phyloP scores from a whole-genome alignment of 1,140 invertebrate genomes.

The Aporrectodea caliginosa region DNA sequence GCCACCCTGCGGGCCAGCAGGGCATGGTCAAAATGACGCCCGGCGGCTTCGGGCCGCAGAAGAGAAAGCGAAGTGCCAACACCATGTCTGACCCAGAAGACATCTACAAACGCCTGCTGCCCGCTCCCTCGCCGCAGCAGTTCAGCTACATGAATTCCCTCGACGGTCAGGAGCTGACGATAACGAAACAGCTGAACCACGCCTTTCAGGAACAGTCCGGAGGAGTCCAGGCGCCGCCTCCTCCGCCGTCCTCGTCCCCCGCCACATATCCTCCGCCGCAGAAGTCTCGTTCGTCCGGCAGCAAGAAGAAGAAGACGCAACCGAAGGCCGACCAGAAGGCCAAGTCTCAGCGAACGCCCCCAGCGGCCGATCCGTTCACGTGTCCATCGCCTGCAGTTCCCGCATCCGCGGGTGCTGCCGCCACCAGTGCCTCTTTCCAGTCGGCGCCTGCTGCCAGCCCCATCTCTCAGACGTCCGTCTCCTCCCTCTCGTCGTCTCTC shows the following conservation, averaged over 20 bases:
- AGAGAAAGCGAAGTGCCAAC: conserved; percentile 43
- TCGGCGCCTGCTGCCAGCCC: background rate
- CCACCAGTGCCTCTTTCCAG: background rate
- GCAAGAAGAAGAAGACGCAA: background rate
- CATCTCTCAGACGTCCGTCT: background rate
- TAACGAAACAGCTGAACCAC: conserved; percentile 87
- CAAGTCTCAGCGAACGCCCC: background rate
- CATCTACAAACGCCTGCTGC: conserved; percentile 73
- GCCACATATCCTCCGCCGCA: background rate
- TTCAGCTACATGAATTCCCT: conserved; percentile 91
- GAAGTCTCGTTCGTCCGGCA: background rate
- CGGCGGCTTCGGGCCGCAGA: conserved; percentile 25
- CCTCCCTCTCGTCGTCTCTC: background rate
- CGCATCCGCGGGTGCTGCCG: background rate
- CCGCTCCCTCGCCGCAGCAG: conserved; percentile 90
- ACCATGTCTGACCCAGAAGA: conserved; percentile 44
- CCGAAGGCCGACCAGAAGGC: background rate
- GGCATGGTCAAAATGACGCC: background rate
- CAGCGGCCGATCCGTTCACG: background rate
- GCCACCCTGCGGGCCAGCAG: background rate
- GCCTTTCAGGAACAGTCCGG: conserved; percentile 45
- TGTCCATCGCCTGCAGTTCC: background rate
- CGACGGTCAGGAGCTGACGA: conserved; percentile 91
- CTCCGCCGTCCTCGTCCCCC: background rate
- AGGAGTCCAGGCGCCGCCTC: too few species aligned